A percentile compares a stretch with the other conserved stretches of the same genome.
Evolutionary conservation across 2,888 invertebrate species (phyloP).

Genomic region (Sarcophaga carnaria): DNA sequence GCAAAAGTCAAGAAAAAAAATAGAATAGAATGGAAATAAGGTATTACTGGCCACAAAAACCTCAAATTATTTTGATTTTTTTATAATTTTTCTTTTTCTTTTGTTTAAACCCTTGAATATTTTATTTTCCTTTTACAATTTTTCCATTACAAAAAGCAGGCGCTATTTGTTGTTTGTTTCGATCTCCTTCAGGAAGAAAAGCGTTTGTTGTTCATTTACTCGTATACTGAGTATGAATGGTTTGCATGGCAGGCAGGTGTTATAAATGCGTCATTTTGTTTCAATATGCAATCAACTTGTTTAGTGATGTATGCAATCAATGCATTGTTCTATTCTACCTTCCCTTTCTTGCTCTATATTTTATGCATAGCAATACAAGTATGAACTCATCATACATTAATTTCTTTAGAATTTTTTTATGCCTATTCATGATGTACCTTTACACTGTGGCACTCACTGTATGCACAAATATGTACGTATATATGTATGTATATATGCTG

Average conservation of each 20-base stretch:
- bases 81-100: background rate
- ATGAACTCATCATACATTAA: constrained; percentile 5
- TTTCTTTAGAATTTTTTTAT: constrained; percentile 15
- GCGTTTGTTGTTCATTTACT: constrained; percentile 25
- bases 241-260: constrained; percentile 41
- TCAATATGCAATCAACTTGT: constrained; percentile 68
- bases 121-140: constrained; percentile 23
- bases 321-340: constrained; percentile 51
- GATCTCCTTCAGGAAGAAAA: background rate
- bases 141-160: constrained; percentile 36
- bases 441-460: background rate
- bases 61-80: constrained; percentile 40
- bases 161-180: background rate
- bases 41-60: constrained; percentile 21
- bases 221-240: constrained; percentile 1
- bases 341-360: background rate
- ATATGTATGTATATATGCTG: too few relatives aligned
- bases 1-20: constrained; percentile 3
- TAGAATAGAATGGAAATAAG: too few relatives aligned
- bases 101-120: constrained; percentile 30
- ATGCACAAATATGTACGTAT: too few relatives aligned
- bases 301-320: constrained; percentile 64
- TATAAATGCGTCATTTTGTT: constrained; percentile 63
- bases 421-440: constrained; percentile 25
- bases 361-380: background rate